Base-by-base conservation (phyloP, 1,140 invertebrate genomes). In the Bactericera cockerelli region DNA sequence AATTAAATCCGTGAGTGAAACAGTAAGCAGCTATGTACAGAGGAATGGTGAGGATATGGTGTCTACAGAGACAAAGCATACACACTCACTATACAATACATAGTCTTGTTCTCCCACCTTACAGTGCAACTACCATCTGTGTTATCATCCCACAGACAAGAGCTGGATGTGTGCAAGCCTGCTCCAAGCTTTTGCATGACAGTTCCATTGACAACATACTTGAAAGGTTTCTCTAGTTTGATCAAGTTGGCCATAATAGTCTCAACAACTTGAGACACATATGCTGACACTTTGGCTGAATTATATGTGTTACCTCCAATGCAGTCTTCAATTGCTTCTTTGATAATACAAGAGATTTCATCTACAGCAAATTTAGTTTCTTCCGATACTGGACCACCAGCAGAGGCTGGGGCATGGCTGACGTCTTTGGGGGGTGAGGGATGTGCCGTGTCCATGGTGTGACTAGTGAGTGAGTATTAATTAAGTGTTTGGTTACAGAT, bases 111-210 rank as follows among this genome's bases (percentile, higher is more conserved):
- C 70, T 98, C 94, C 94, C 94, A 98, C 68, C 93, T 87, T 2
- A 98, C 91, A 0, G 93, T 98, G 72, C 92, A 97, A 64, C 89
- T 92, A 62, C 91, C 91, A 76, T 98, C 95, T 10, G 93, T 96
- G 22, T 83, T 80, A 65, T 92, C 94, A 70, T 98, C 94, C 94
- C 94, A 98, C 71, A 85, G 98, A 70, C 94, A 98, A 0, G 93
- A 94, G 67, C 92, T 95, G 0, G 94, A 92, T 19, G 93, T 96
- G 71, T 98, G 93, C 49, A 98, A 74, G 33, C 93, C 94, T 26
- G 93, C 89, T 26, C 94, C 94, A 75, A 93, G 97, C 74, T 98
- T 98, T 73, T 98, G 94, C 83, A 97, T 96, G 64, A 98, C 94
- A 26, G 93, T 93, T 70, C 93, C 95, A 11, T 90, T 93, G 38